phyloP scores from a whole-genome alignment of 2,797 vertebrate genomes.

The Leptoclinus maculatus region DNA sequence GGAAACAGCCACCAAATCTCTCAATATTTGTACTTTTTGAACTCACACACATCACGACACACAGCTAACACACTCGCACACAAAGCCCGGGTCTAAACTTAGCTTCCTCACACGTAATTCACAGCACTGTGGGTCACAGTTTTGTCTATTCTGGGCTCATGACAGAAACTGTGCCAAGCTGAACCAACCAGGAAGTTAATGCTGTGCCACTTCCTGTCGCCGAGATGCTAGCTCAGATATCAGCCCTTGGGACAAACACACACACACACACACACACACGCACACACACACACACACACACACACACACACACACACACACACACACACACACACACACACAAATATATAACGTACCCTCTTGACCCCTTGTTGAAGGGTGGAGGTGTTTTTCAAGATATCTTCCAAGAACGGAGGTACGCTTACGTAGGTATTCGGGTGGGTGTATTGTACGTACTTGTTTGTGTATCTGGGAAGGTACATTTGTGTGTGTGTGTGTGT shows the following conservation, averaged over 20 bases:
- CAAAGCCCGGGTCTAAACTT: slow-evolving; percentile 52
- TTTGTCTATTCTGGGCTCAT: slow-evolving; percentile 64
- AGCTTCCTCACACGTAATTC: slow-evolving; percentile 26
- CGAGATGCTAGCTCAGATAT: slow-evolving; percentile 41
- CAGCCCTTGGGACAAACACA: slow-evolving; percentile 15
- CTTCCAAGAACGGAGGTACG: slow-evolving; percentile 51
- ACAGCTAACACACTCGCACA: slow-evolving; percentile 6
- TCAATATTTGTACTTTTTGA: neutral
- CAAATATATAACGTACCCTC: slow-evolving; percentile 11
- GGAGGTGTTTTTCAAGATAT: slow-evolving; percentile 64
- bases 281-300: slow-evolving; percentile 28
- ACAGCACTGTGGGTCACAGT: neutral
- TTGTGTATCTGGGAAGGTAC: slow-evolving; percentile 7
- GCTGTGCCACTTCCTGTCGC: slow-evolving; percentile 66
- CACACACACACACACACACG: slow-evolving; percentile 18
- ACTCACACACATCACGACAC: neutral
- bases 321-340: too few relatives aligned
- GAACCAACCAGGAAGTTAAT: slow-evolving; percentile 60
- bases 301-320: slow-evolving; percentile 3
- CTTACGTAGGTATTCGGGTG: slow-evolving; percentile 37
- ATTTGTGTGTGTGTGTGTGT: neutral
- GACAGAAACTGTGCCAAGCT: slow-evolving; percentile 66
- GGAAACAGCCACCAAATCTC: neutral
- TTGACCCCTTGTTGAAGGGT: slow-evolving; percentile 59
- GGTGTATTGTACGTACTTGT: neutral